phyloP scores from a whole-genome alignment of 2,797 vertebrate species.

The Anolis apletophallus region DNA sequence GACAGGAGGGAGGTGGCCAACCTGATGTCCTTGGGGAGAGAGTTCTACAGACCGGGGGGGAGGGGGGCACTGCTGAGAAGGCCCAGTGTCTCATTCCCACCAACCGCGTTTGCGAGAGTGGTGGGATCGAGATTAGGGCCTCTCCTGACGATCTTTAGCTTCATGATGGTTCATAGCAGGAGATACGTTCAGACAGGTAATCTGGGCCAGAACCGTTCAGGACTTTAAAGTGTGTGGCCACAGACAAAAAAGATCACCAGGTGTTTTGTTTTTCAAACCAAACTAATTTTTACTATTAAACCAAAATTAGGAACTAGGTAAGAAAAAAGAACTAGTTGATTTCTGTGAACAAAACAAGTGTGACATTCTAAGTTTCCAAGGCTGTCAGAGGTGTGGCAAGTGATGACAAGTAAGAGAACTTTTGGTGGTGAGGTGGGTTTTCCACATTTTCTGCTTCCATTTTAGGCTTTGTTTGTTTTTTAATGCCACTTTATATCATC shows the following conservation, averaged over 20 bases:
- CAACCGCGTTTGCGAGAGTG: too few species aligned
- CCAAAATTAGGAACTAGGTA: neutral
- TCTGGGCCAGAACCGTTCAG: too few species aligned
- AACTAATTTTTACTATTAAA: neutral
- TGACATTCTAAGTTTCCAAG: neutral
- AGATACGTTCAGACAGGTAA: too few species aligned
- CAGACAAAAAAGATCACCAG: neutral
- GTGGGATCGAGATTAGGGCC: too few species aligned
- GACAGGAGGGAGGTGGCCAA: too few species aligned
- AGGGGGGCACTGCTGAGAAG: too few species aligned
- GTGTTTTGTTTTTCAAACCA: neutral
- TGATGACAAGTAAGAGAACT: neutral
- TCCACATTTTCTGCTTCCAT: neutral
- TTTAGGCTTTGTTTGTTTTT: neutral
- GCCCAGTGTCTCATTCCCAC: too few species aligned
- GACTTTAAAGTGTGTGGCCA: too few species aligned
- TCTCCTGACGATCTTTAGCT: too few species aligned
- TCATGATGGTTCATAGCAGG: too few species aligned
- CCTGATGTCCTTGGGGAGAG: too few species aligned
- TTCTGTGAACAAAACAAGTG: neutral
- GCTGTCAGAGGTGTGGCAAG: neutral
- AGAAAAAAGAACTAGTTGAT: neutral
- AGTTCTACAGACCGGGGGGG: too few species aligned
- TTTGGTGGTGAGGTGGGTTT: neutral
- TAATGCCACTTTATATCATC: neutral